phyloP scores from a whole-genome alignment of 2,888 invertebrate species.

The Macropis europaea region DNA sequence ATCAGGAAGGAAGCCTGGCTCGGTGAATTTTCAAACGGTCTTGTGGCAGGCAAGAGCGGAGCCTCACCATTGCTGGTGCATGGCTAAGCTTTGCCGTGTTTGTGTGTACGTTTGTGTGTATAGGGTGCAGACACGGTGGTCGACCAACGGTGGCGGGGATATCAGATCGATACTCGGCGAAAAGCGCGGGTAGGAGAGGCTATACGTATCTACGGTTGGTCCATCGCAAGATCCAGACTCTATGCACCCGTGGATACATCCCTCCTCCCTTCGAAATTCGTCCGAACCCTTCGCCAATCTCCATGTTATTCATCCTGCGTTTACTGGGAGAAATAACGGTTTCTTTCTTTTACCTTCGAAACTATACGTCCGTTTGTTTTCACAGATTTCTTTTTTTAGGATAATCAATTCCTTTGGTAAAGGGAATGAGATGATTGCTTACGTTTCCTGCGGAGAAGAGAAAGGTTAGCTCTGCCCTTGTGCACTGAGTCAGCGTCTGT shows the following conservation, averaged over 20 bases:
- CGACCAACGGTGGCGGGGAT: slow-evolving; percentile 55
- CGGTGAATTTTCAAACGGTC: slow-evolving; percentile 49
- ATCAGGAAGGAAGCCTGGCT: slow-evolving; percentile 28
- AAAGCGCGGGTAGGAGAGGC: slow-evolving; percentile 66
- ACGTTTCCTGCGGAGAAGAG: background rate
- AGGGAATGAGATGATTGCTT: background rate
- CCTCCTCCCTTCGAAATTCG: slow-evolving; percentile 18
- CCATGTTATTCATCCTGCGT: background rate
- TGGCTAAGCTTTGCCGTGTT: background rate
- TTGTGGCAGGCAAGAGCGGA: slow-evolving; percentile 36
- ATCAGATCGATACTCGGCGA: slow-evolving; percentile 77
- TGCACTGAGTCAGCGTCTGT: background rate
- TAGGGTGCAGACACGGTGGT: slow-evolving; percentile 36
- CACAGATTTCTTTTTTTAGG: too few relatives aligned
- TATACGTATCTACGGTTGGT: slow-evolving; percentile 71
- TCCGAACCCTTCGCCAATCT: slow-evolving; percentile 3
- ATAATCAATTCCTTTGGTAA: too few relatives aligned
- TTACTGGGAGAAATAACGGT: too few relatives aligned
- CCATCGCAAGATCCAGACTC: slow-evolving; percentile 72
- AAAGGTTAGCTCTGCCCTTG: background rate
- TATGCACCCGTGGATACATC: slow-evolving; percentile 53
- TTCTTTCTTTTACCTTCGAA: background rate
- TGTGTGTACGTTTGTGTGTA: background rate
- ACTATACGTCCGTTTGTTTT: background rate
- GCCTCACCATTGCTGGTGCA: background rate